Evolutionary conservation across 1,140 invertebrate species (phyloP).

Genomic region (Papilio machaon): DNA sequence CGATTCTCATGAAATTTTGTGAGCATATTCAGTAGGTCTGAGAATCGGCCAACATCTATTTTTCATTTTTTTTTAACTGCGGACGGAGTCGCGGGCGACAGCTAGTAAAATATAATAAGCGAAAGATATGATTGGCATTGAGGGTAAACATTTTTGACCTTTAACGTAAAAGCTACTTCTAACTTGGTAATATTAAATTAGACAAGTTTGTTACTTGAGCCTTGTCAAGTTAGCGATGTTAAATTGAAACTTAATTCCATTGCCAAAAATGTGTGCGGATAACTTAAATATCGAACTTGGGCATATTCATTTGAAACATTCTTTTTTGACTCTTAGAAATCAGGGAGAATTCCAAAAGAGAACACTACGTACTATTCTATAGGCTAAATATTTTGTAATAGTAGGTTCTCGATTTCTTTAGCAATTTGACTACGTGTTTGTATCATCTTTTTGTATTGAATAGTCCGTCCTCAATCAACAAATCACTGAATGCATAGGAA

Average conservation of each 20-base stretch:
- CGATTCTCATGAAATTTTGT: too few relatives aligned
- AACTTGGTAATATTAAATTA: not conserved
- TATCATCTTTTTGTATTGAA: not conserved
- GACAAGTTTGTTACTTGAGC: conserved; percentile 5
- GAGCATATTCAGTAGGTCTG: too few relatives aligned
- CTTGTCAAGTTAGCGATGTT: conserved; percentile 3
- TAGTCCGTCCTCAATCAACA: not conserved
- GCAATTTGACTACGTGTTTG: not conserved
- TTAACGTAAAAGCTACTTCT: conserved; percentile 10
- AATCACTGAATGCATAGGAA: conserved; percentile 13
- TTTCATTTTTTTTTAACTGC: too few relatives aligned
- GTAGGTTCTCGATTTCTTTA: too few relatives aligned
- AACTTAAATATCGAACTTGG: not conserved
- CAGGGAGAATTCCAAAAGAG: too few relatives aligned
- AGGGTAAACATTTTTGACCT: conserved; percentile 19
- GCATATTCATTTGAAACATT: too few relatives aligned
- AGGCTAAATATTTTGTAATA: too few relatives aligned
- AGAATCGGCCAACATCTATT: too few relatives aligned
- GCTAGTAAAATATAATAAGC: not conserved
- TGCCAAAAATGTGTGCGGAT: not conserved
- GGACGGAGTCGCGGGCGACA: too few relatives aligned
- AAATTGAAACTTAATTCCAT: not conserved
- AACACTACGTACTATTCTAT: too few relatives aligned
- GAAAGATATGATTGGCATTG: conserved; percentile 1
- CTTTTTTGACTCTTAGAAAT: not conserved